Conservation (phyloP, 2,888 invertebrate species). For the Trilocha varians region DNA sequence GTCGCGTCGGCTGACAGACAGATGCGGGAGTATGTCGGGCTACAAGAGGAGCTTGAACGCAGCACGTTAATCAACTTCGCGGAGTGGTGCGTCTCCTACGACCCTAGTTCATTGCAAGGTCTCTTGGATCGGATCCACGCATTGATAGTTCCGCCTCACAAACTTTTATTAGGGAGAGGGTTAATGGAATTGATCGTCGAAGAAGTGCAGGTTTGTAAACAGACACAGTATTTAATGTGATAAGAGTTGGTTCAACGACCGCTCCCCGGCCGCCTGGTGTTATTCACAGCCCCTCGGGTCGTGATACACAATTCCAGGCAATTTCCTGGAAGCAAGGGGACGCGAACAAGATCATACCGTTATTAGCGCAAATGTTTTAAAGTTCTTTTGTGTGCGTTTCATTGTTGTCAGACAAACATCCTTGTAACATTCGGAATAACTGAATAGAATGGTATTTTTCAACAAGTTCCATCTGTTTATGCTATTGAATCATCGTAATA, state of each 20-base stretch:
- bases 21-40: conserved; percentile 73
- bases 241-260: not conserved
- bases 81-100: conserved; percentile 78
- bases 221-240: not conserved
- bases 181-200: conserved; percentile 48
- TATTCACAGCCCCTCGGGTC: not conserved
- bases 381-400: not conserved
- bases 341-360: not conserved
- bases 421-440: not conserved
- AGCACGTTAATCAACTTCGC: conserved; percentile 82
- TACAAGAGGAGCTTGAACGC: conserved; percentile 70
- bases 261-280: not conserved
- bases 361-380: not conserved
- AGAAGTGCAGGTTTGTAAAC: conserved; percentile 47
- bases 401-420: not conserved
- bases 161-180: conserved; percentile 56
- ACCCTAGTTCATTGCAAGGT: conserved; percentile 76
- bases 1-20: conserved; percentile 73
- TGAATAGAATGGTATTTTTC: no score
- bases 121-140: conserved; percentile 78
- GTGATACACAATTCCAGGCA: no score
- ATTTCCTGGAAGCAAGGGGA: not conserved
- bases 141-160: conserved; percentile 68
- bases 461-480: no score
- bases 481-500: no score